Evolutionary conservation across 2,888 invertebrate genomes (phyloP), one percentile per base, ranked within the genome.

Genomic region (Tipula confusa): DNA sequence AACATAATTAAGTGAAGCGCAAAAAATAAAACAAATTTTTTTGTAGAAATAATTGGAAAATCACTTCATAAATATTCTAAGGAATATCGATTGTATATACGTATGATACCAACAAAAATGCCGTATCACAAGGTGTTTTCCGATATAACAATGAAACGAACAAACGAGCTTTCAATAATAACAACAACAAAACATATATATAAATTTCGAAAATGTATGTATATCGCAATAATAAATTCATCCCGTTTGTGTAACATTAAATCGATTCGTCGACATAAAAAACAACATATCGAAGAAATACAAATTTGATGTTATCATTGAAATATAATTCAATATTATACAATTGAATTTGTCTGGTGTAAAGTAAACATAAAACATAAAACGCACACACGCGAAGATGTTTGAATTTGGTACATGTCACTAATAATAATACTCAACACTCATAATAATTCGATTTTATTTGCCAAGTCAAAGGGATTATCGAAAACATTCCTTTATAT

Each of bases 171-270:
- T 48, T 18, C 18, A 48, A 18, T 4, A 48, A 48, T 38, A 38
- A 48, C 15, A 64, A 9, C 1, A 64, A 64, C 43, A 43, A 43
- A 0, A 43, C 7, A 31, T 31, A 6, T 0, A 43, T 43, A 43
- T n/a, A 43, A 1, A 9, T 64, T 24, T 64, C 24, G 64, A 24
- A 64, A n/a, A n/a, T n/a, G n/a, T n/a, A n/a, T n/a, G n/a, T n/a
- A 64, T 64, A 64, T 64, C 64, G 64, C 9, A 64, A 64, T 64
- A 64, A 64, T 64, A 64, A 64, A 64, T 64, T 64, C 64, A 64
- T 64, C 64, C 24, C 64, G 64, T 64, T 64, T 64, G 11, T 64
- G 11, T 4, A 64, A 9, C 18, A 24, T 24, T 7, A 18, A 64
- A 24, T 24, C 64, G 64, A 64, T 43, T 43, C 43, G 15, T 43